These are phyloP conservation scores for Sminthurides aquaticus DNA, from an alignment of 2,888 invertebrate genomes.

Conservation along the genomic window DNA sequence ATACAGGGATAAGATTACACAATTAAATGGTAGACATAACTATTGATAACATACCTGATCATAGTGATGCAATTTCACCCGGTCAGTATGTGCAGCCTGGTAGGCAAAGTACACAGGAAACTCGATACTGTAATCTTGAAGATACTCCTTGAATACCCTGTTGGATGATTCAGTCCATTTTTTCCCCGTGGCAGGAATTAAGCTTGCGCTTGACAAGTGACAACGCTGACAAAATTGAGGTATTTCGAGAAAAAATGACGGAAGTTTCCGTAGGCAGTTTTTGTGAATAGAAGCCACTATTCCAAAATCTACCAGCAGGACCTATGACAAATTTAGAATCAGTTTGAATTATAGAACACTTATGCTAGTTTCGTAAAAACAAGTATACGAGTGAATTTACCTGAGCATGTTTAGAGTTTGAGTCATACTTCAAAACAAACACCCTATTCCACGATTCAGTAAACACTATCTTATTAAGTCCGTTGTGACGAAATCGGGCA, in stretches of 20 bases:
- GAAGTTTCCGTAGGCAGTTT: not conserved
- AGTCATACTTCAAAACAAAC: conserved; percentile 1
- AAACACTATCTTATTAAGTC: not conserved
- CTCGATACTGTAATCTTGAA: conserved; percentile 1
- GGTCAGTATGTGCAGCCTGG: not conserved
- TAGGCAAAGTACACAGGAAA: conserved; percentile 13
- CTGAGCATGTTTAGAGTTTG: not conserved
- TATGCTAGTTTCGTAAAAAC: not conserved
- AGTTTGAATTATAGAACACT: not conserved
- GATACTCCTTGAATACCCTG: conserved; percentile 6
- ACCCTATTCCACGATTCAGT: conserved; percentile 12
- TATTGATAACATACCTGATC: not conserved
- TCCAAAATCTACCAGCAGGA: conserved; percentile 21
- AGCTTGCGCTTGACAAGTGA: conserved; percentile 1
- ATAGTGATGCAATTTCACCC: not conserved
- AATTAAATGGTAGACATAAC: not conserved
- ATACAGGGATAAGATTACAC: too few relatives aligned
- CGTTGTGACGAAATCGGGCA: conserved; percentile 4
- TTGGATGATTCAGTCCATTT: conserved; percentile 11
- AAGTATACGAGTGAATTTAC: too few relatives aligned
- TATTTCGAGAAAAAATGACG: not conserved
- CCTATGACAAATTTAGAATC: not conserved
- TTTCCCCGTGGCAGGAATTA: not conserved
- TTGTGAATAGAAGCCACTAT: not conserved
- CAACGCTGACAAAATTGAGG: conserved; percentile 8